Conservation (phyloP, 2,797 vertebrate species). For the Sphaeramia orbicularis region DNA sequence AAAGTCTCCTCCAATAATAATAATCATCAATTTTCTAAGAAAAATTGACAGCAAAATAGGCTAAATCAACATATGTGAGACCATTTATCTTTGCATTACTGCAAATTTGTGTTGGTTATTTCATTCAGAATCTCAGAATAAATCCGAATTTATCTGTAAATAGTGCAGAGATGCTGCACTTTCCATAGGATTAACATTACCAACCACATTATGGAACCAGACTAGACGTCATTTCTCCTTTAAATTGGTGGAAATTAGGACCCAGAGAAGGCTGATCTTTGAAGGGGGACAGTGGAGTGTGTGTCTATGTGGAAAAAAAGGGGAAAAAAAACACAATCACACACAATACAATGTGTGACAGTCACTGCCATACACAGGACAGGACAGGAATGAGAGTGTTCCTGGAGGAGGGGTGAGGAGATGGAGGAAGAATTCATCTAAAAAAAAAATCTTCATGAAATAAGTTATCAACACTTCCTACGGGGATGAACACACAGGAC, state of each 20-base stretch:
- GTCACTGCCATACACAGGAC: slow-evolving; percentile 86
- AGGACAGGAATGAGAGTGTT: slow-evolving; percentile 57
- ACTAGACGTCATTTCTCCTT: not conserved
- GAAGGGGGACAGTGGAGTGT: slow-evolving; percentile 78
- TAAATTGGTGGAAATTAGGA: slow-evolving; percentile 72
- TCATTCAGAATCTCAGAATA: no score
- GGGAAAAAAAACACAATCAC: slow-evolving; percentile 46
- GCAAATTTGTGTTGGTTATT: no score
- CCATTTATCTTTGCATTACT: no score
- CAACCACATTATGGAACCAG: not conserved
- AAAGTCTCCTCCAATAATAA: no score
- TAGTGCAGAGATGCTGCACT: no score
- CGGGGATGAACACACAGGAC: slow-evolving; percentile 19
- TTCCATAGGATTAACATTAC: not conserved
- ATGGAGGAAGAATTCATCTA: slow-evolving; percentile 41
- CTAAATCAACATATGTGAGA: no score
- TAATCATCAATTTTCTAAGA: no score
- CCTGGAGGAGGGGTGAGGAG: slow-evolving; percentile 30
- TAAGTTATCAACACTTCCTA: slow-evolving; percentile 34
- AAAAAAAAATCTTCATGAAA: slow-evolving; percentile 29
- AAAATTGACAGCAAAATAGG: no score
- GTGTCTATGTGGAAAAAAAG: slow-evolving; percentile 77
- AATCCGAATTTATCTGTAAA: no score
- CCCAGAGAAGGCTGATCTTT: slow-evolving; percentile 67
- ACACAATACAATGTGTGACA: slow-evolving; percentile 87